Evolutionary conservation across 2,888 invertebrate genomes (phyloP), one percentile per base, ranked within the genome.

Genomic region (Abrostola tripartita): DNA sequence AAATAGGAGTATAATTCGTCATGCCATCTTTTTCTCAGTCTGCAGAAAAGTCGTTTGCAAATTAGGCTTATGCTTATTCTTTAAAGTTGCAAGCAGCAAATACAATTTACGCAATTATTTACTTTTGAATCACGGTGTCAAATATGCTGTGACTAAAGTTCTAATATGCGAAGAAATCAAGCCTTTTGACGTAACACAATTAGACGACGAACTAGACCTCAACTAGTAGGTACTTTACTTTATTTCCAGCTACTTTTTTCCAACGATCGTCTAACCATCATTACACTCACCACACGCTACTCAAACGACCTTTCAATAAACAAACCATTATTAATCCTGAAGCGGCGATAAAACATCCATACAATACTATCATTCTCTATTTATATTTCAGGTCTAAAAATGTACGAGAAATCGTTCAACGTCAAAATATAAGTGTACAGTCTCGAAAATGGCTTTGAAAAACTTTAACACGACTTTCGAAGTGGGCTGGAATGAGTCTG

Each of bases 401-500:
- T 78, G 70, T 61, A 53, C 37, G 35, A 24, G n/a, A 12, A 14
- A 37, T 47, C 52, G 42, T 50, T 42, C 14, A 42, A 52, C 38
- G 14, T 51, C 9, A 51, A 61, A 37, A 24, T 11, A 4, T 62
- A 61, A 68, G 37, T 14, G 36, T 52, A 55, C 57, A 60, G 41
- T 14, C 7, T 37, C 10, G 58, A 51, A 61, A 5, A 68, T 66
- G 64, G 64, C 67, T 51, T 56, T 72, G 54, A 68, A 67, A 44
- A 71, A 61, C 42, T 67, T 74, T 5, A 81, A 79, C 56, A 36
- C 74, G 2, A 79, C 67, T 50, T 69, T 71, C 2, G 77, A 68
- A 54, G 65, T 61, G 56, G 67, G 71, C 9, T 85, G 84, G 85
- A 91, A 90, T 59, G 88, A 83, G 37, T 75, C 83, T 8, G 88